Percentiles rank a stretch among this genome's conserved stretches.
These are phyloP conservation scores for Sepiola atlantica DNA, from an alignment of 2,888 invertebrate genomes.

Conservation along the genomic window DNA sequence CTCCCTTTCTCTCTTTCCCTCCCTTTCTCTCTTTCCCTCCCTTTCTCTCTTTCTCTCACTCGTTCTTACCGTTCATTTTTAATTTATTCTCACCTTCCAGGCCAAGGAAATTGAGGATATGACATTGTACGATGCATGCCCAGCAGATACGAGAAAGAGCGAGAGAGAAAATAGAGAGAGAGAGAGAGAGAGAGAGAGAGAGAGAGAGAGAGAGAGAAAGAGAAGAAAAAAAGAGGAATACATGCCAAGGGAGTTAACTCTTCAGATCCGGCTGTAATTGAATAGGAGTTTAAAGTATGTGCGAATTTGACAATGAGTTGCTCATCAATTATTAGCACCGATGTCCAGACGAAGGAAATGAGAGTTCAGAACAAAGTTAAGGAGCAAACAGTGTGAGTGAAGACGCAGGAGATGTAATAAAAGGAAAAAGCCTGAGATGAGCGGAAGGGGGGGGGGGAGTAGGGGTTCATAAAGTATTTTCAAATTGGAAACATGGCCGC, in stretches of 20 bases:
- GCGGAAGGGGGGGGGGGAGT: background rate
- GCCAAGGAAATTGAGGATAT: conserved; percentile 4
- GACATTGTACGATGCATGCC: background rate
- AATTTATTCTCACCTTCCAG: background rate
- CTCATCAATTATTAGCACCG: background rate
- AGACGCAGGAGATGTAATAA: background rate
- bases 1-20: too few species aligned
- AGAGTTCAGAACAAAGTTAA: background rate
- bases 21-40: too few species aligned
- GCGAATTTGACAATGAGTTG: background rate
- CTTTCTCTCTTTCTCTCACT: too few species aligned
- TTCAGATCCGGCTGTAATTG: background rate
- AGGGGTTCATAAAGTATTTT: background rate
- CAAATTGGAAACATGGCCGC: background rate
- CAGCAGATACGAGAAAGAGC: background rate
- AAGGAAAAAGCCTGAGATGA: background rate
- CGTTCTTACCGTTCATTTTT: too few species aligned
- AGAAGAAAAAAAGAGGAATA: too few species aligned
- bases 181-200: background rate
- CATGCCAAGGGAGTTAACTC: background rate
- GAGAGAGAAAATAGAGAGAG: background rate
- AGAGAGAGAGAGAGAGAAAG: background rate
- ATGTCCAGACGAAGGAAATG: background rate
- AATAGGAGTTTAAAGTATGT: background rate
- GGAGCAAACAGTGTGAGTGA: background rate